phyloP scores from a whole-genome alignment of 2,797 vertebrate species.

The Anniella stebbinsi region DNA sequence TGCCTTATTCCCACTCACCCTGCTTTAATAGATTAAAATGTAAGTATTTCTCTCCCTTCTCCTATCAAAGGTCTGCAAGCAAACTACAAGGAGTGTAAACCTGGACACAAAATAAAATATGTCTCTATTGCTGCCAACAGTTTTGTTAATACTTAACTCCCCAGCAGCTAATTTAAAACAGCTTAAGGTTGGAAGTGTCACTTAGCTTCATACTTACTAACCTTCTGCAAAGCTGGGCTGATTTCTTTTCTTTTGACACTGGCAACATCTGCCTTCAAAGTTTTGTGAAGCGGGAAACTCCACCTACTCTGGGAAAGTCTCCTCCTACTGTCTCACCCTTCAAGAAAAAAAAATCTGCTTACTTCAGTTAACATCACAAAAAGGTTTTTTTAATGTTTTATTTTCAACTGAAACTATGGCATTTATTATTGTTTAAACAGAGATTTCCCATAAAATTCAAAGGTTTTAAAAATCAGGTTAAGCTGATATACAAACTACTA shows the following conservation, averaged over 20 bases:
- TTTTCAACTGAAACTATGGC: constrained; percentile 7
- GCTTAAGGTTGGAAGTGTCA: neutral
- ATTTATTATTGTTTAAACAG: neutral
- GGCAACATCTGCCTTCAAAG: rapidly evolving
- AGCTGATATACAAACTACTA: no score
- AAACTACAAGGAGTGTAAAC: neutral
- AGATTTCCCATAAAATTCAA: neutral
- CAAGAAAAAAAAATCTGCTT: constrained; percentile 16
- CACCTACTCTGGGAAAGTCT: neutral
- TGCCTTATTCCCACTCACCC: neutral
- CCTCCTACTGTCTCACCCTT: neutral
- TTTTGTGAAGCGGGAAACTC: neutral
- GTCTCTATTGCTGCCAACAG: neutral
- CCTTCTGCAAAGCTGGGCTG: neutral
- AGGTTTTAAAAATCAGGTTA: no score
- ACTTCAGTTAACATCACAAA: neutral
- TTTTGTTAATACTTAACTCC: neutral
- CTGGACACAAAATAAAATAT: rapidly evolving
- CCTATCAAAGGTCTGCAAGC: neutral
- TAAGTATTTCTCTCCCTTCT: neutral
- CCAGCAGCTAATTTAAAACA: rapidly evolving
- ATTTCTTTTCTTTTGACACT: neutral
- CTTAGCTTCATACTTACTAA: neutral
- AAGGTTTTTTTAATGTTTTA: neutral
- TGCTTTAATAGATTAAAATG: neutral